Evolutionary conservation across 2,113 vertebrate species (phyloP).

Genomic region (Tragelaphus buxtoni): DNA sequence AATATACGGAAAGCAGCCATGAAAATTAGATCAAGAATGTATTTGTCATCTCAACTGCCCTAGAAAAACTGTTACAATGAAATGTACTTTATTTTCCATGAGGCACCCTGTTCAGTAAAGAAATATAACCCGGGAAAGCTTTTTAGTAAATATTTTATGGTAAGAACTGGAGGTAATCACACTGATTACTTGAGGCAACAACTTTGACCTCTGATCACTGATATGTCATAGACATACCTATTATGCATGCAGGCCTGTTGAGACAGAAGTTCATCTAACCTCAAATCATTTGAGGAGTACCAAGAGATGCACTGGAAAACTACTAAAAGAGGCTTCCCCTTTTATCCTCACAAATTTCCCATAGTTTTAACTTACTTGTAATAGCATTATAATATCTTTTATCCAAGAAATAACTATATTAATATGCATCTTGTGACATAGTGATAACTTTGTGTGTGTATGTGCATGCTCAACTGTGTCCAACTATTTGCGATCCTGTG

Average conservation of each 20-base stretch:
- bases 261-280: not conserved
- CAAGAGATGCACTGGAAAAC: not conserved
- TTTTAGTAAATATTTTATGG: conserved; percentile 29
- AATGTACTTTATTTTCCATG: not conserved
- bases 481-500: not conserved
- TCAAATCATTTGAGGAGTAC: not conserved
- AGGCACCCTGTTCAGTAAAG: not conserved
- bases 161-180: conserved; percentile 1
- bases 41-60: not conserved
- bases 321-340: not conserved
- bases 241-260: not conserved
- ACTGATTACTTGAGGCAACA: conserved; percentile 1
- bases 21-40: not conserved
- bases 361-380: not conserved
- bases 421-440: not conserved
- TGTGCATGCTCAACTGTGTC: not conserved
- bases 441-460: not conserved
- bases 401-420: not conserved
- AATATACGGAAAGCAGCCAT: not conserved
- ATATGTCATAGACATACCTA: not conserved
- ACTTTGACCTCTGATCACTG: conserved; percentile 34
- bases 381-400: not conserved
- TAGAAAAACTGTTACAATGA: conserved; percentile 1
- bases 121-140: conserved; percentile 39
- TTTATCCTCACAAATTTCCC: not conserved